Base-by-base conservation (phyloP, 2,888 invertebrate genomes). In the Lochmaea capreae region DNA sequence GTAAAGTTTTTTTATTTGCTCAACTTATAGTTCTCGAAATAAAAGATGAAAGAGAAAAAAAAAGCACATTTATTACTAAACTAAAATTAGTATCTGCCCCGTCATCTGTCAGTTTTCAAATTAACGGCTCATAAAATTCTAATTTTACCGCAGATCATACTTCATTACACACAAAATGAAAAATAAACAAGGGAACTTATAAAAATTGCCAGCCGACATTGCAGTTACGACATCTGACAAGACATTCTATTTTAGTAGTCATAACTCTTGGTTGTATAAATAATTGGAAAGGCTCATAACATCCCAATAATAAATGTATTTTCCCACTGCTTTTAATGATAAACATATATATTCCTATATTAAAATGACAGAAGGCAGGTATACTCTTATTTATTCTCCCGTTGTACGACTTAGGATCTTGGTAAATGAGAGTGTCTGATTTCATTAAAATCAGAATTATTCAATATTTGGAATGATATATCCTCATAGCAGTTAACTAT, bases 221-320 rank as follows among this genome's bases (percentile, higher is more conserved):
- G 76, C 76, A 77, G 76, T 81, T 81, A 81, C 81, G 80, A 80
- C 81, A 80, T 77, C 76, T 75, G 61, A 68, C 76, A 76, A 78
- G 78, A 79, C 77, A 77, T 75, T 79, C 80, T 81, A 81, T 81
- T 81, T 81, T 77, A 43, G 79, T 76, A 18, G 77, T 75, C 73
- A 76, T 78, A 78, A 79, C 71, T 77, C 76, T 70, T 70, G 74
- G 18, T 59, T 73, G 66, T 67, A 71, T 78, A 78, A 77, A 78
- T 78, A 76, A 78, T 78, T 73, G 22, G 63, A 39, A 33, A 62
- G 65, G 62, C 69, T 72, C 70, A 63, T 71, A 68, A 61, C 66
- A 67, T 67, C 58, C 49, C 46, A 57, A 66, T 76, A 71, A 69
- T 68, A 72, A 74, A 71, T 70, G 63, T 66, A 46, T 74, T 59